These are phyloP conservation scores for Temnothorax ravouxi DNA, from an alignment of 2,888 invertebrate species.

Conservation along the genomic window DNA sequence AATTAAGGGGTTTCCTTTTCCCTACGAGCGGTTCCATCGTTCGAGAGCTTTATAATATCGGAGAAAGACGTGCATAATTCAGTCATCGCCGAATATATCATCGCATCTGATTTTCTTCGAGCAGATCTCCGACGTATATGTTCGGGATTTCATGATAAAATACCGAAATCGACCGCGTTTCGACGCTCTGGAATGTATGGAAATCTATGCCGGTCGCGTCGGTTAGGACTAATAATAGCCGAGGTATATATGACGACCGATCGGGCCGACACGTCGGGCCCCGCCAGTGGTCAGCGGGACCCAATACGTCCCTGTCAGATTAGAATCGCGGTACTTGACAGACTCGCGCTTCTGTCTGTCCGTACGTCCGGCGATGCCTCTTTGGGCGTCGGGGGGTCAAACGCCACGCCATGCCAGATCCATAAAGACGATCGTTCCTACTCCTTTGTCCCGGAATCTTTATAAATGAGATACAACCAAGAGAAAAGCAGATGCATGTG, in stretches of 20 bases:
- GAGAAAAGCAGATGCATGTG: constrained; percentile 69
- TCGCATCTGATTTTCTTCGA: not conserved
- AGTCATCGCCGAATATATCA: not conserved
- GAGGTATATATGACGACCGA: constrained; percentile 9
- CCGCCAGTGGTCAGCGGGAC: constrained; percentile 60
- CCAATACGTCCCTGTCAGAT: constrained; percentile 86
- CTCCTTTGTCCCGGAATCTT: constrained; percentile 84
- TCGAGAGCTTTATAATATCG: not conserved
- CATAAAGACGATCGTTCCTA: constrained; percentile 78
- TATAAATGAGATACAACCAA: constrained; percentile 83
- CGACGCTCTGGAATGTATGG: constrained; percentile 75
- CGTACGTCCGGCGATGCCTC: constrained; percentile 72
- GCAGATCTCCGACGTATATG: not conserved
- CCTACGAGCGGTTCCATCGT: not conserved
- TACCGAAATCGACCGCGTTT: constrained; percentile 41
- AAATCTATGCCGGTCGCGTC: constrained; percentile 74
- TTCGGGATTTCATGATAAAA: constrained; percentile 27
- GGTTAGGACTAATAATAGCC: constrained; percentile 80
- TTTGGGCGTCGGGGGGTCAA: constrained; percentile 72
- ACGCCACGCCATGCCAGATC: constrained; percentile 77
- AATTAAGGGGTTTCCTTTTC: too few relatives aligned
- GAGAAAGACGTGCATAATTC: not conserved
- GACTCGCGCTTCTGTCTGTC: constrained; percentile 86
- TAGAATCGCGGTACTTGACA: constrained; percentile 85
- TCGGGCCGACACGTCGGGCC: constrained; percentile 67